Conservation (phyloP, 2,113 vertebrate genomes). For the Collichthys lucidus region DNA sequence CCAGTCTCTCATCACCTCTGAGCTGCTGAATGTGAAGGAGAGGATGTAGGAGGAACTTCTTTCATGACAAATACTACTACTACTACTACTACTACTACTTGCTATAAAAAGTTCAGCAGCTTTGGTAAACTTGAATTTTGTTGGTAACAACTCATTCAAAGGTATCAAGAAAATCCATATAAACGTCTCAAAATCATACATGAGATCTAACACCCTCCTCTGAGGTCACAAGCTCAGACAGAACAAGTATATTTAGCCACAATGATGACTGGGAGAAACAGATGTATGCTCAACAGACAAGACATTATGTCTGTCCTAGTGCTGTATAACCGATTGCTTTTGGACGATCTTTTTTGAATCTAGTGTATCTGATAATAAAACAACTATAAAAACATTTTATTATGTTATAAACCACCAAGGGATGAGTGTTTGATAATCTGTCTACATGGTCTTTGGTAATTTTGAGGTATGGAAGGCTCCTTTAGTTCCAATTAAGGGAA, state of each 20-base stretch:
- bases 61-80: background rate
- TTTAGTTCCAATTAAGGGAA: background rate
- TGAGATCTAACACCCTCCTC: background rate
- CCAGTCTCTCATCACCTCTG: conserved; percentile 3
- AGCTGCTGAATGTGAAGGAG: conserved; percentile 42
- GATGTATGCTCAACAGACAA: background rate
- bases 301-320: background rate
- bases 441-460: background rate
- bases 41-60: conserved; percentile 5
- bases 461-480: background rate
- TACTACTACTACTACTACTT: too few species aligned
- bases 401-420: background rate
- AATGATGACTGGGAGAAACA: background rate
- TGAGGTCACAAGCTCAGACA: background rate
- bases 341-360: background rate
- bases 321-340: conserved; percentile 6
- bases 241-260: background rate
- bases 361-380: background rate
- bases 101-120: conserved; percentile 43
- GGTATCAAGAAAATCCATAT: conserved; percentile 7
- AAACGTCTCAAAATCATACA: conserved; percentile 7
- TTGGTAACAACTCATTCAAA: background rate
- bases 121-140: conserved; percentile 19
- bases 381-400: background rate
- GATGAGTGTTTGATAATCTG: background rate